Evolutionary conservation across 2,888 invertebrate genomes (phyloP).

Genomic region (Drosophila ezoana): DNA sequence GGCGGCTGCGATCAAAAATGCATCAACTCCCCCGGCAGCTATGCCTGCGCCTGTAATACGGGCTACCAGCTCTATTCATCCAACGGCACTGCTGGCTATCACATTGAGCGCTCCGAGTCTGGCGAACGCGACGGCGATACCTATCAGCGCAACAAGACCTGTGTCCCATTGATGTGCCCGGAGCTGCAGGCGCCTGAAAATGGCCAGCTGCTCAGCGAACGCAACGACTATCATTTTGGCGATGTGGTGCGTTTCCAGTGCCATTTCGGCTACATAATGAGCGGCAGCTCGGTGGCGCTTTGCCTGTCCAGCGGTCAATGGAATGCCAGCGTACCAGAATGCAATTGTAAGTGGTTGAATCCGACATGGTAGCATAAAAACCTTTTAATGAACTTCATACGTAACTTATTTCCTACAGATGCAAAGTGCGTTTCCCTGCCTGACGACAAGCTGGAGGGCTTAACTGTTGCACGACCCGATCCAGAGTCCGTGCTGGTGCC

Average conservation of each 20-base stretch:
- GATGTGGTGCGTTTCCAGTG: constrained; percentile 96
- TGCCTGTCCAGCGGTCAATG: constrained; percentile 96
- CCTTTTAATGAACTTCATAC: too few species aligned
- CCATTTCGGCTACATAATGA: constrained; percentile 96
- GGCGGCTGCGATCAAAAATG: constrained; percentile 98
- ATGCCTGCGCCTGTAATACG: constrained; percentile 94
- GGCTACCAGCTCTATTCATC: constrained; percentile 95
- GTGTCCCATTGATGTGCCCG: constrained; percentile 97
- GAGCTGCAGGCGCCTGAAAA: constrained; percentile 91
- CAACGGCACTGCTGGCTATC: constrained; percentile 96
- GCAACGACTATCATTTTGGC: constrained; percentile 93
- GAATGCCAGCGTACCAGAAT: constrained; percentile 97
- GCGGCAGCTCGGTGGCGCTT: constrained; percentile 93
- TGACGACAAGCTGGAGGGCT: constrained; percentile 94
- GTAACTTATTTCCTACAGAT: constrained; percentile 86
- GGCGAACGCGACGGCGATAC: constrained; percentile 95
- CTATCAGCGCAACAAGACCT: constrained; percentile 96
- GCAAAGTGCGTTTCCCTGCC: constrained; percentile 95
- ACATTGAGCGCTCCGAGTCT: constrained; percentile 92
- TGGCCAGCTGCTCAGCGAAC: constrained; percentile 93
- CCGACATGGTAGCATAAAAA: too few species aligned
- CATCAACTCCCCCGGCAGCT: constrained; percentile 94
- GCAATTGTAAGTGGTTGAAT: constrained; percentile 91
- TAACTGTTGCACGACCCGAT: constrained; percentile 91
- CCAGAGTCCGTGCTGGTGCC: constrained; percentile 94